These are phyloP conservation scores for Harpagifer antarcticus DNA, from an alignment of 2,797 vertebrate genomes.

Conservation along the genomic window DNA sequence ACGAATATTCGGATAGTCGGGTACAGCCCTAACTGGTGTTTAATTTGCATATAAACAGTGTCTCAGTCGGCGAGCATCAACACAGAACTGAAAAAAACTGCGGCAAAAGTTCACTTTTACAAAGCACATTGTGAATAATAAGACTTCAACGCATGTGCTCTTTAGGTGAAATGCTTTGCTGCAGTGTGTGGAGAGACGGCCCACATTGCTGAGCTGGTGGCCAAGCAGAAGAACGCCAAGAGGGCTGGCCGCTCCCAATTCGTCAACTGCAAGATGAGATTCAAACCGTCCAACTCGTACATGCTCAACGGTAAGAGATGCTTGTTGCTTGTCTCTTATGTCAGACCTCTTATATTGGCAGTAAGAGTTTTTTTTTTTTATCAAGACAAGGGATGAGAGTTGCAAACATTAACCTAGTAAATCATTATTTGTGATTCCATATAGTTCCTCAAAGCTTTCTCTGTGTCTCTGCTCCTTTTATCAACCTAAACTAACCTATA, in stretches of 20 bases:
- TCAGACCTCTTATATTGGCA: neutral
- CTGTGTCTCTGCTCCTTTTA: neutral
- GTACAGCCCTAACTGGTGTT: no score
- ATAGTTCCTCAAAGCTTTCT: neutral
- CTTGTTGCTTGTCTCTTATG: neutral
- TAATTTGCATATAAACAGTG: neutral
- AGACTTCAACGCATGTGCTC: constrained; percentile 8
- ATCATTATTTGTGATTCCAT: neutral
- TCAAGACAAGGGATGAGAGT: neutral
- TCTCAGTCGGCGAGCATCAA: neutral
- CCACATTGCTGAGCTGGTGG: constrained; percentile 91
- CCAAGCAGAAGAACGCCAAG: constrained; percentile 89
- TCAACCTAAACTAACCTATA: neutral
- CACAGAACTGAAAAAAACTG: neutral
- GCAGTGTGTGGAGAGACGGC: constrained; percentile 87
- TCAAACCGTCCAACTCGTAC: constrained; percentile 85
- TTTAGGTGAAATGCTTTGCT: constrained; percentile 87
- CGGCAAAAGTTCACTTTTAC: neutral
- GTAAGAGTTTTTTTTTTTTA: neutral
- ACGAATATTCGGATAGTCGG: no score
- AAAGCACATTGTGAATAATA: neutral
- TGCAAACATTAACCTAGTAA: neutral
- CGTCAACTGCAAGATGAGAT: constrained; percentile 91
- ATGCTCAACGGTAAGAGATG: constrained; percentile 83
- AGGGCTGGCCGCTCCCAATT: constrained; percentile 84